phyloP scores from a whole-genome alignment of 2,888 invertebrate genomes.

The Aphidoletes aphidimyza region DNA sequence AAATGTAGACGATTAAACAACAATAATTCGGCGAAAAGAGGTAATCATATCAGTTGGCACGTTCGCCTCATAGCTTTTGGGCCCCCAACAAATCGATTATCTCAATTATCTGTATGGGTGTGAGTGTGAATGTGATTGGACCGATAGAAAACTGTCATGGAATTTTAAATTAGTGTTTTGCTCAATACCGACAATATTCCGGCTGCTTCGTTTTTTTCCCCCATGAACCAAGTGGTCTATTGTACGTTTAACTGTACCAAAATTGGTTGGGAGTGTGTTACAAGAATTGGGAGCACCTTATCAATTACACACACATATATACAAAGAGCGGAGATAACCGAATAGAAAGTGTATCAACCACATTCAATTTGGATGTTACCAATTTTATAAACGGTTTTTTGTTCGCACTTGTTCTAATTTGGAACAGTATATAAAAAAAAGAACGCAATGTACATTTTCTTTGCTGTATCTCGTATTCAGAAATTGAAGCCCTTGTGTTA shows the following conservation, averaged over 20 bases:
- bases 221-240: too few species aligned
- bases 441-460: not conserved
- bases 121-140: too few species aligned
- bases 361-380: not conserved
- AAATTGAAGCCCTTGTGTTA: too few species aligned
- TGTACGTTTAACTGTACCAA: not conserved
- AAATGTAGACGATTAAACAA: not conserved
- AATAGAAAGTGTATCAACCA: constrained; percentile 11
- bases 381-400: not conserved
- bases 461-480: not conserved
- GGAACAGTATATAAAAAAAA: not conserved
- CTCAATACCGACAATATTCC: too few species aligned
- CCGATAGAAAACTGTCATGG: too few species aligned
- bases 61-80: not conserved
- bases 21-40: not conserved
- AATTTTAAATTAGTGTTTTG: too few species aligned
- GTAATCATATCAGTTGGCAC: not conserved
- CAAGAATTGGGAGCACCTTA: not conserved
- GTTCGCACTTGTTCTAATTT: not conserved
- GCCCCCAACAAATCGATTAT: not conserved
- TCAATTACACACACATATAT: not conserved
- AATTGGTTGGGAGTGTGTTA: not conserved
- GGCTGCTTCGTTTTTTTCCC: not conserved
- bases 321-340: constrained; percentile 13
- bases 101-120: too few species aligned